Evolutionary conservation across 2,113 vertebrate species (phyloP).

Genomic region (Tringa solitaria): DNA sequence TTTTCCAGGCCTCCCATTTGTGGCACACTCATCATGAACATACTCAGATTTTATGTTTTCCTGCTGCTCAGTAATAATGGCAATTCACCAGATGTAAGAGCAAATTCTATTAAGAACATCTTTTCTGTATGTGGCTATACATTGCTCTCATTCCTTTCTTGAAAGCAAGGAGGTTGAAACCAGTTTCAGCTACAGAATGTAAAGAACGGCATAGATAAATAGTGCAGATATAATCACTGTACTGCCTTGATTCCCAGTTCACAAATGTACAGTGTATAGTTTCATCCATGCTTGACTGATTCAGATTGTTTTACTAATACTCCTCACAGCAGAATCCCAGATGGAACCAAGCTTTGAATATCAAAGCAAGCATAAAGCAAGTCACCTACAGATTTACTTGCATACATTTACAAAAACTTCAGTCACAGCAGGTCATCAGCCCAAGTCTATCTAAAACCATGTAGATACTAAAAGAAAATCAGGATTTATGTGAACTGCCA

Average conservation of each 20-base stretch:
- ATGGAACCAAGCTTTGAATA: background rate
- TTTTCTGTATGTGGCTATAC: background rate
- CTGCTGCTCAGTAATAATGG: background rate
- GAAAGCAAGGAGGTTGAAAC: background rate
- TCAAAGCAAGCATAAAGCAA: background rate
- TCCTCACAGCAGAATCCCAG: background rate
- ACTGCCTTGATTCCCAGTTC: background rate
- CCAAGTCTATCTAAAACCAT: background rate
- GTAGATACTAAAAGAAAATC: background rate
- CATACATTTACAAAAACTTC: background rate
- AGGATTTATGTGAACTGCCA: background rate
- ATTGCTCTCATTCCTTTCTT: background rate
- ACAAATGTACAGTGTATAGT: background rate
- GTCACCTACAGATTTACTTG: background rate
- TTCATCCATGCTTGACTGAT: background rate
- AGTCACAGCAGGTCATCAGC: background rate
- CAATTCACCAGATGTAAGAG: background rate
- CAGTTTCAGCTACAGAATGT: background rate
- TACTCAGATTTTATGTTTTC: background rate
- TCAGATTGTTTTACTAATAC: background rate
- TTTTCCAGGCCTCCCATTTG: background rate
- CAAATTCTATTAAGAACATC: background rate
- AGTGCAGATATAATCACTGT: background rate
- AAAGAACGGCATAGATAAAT: background rate
- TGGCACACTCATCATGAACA: background rate